Evolutionary conservation across 1,140 invertebrate species (phyloP).

Genomic region (Drosophila subpulchrella): DNA sequence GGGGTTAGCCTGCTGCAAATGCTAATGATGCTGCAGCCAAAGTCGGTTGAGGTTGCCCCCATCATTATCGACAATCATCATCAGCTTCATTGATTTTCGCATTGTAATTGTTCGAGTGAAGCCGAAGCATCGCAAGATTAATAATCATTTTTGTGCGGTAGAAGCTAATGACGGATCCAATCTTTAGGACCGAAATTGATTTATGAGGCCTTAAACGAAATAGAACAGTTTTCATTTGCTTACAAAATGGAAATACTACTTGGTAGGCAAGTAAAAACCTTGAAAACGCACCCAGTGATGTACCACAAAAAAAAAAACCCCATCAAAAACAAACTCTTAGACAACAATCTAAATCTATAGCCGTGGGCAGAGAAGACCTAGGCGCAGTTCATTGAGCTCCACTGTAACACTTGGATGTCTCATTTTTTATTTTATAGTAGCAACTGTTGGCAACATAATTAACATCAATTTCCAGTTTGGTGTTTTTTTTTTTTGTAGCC

Average conservation of each 20-base stretch:
- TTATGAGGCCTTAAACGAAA: constrained; percentile 30
- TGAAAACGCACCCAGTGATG: constrained; percentile 44
- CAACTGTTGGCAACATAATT: constrained; percentile 73
- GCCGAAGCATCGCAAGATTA: constrained; percentile 27
- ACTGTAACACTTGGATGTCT: constrained; percentile 42
- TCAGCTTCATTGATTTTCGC: constrained; percentile 53
- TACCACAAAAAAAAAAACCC: too few relatives aligned
- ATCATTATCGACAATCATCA: constrained; percentile 58
- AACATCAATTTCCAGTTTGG: constrained; percentile 60
- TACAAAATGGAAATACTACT: neutral
- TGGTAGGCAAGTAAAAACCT: constrained; percentile 34
- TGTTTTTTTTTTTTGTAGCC: constrained; percentile 30
- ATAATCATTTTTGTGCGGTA: constrained; percentile 27
- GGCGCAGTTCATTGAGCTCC: constrained; percentile 72
- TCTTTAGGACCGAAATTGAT: constrained; percentile 34
- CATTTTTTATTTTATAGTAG: constrained; percentile 40
- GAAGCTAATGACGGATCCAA: constrained; percentile 38
- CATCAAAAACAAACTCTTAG: constrained; percentile 16
- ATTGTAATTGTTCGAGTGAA: constrained; percentile 57
- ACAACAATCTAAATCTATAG: constrained; percentile 30
- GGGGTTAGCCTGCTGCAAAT: constrained; percentile 26
- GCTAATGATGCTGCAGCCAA: constrained; percentile 41
- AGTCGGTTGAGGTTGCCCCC: constrained; percentile 58
- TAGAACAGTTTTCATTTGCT: constrained; percentile 29
- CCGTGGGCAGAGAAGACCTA: constrained; percentile 53